These are phyloP conservation scores for Sclerurus mexicanus DNA, from an alignment of 2,113 vertebrate genomes.

Conservation along the genomic window DNA sequence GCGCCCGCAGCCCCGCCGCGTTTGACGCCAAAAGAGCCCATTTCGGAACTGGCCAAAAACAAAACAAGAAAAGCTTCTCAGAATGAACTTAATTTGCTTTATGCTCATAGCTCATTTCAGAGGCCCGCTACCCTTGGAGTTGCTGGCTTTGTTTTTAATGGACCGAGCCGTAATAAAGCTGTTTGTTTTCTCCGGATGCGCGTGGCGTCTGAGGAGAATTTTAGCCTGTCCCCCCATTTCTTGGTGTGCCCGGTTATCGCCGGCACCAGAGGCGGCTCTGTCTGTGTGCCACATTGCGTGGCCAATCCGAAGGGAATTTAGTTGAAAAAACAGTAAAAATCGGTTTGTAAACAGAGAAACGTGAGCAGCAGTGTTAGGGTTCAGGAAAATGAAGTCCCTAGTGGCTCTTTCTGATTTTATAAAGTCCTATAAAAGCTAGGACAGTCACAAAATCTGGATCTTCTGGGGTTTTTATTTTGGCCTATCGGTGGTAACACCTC, in stretches of 20 bases:
- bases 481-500: neutral
- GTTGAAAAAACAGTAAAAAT: neutral
- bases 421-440: neutral
- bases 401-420: neutral
- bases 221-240: neutral
- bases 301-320: neutral
- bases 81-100: neutral
- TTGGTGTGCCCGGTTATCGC: neutral
- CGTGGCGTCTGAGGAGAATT: neutral
- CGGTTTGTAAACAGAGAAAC: neutral
- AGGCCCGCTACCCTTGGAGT: neutral
- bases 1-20: neutral
- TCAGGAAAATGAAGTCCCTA: neutral
- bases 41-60: neutral
- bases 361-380: neutral
- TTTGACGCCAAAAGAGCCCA: rapidly evolving
- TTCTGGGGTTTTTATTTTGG: neutral
- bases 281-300: neutral
- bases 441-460: neutral
- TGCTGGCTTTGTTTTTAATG: neutral
- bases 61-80: neutral
- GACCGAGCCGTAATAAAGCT: neutral
- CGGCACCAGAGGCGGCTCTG: neutral
- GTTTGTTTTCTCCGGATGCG: neutral
- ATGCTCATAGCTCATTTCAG: neutral